These are phyloP conservation scores for Cercopithecus mitis DNA, from an alignment of 2,797 vertebrate genomes.

Conservation along the genomic window DNA sequence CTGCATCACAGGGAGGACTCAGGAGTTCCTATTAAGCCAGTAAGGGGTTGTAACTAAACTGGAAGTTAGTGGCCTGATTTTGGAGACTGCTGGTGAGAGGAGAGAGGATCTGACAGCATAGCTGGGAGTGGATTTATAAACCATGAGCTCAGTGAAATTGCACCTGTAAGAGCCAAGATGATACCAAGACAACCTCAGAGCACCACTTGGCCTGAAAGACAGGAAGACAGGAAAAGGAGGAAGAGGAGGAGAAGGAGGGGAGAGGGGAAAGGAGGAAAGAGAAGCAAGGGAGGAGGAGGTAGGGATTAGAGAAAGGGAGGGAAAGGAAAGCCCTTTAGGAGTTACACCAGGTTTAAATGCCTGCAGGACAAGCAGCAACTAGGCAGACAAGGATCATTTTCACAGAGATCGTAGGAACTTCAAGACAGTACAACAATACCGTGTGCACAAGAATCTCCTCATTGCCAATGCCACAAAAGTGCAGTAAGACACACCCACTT, in stretches of 20 bases:
- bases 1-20: background rate
- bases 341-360: background rate
- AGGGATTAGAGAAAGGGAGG: background rate
- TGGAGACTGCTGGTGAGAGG: background rate
- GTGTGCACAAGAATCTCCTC: background rate
- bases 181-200: background rate
- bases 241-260: accelerated
- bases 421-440: background rate
- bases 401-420: background rate
- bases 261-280: background rate
- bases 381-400: background rate
- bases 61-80: background rate
- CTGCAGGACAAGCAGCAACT: background rate
- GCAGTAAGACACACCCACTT: background rate
- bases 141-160: background rate
- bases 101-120: background rate
- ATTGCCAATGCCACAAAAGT: background rate
- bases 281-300: background rate
- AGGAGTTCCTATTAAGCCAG: background rate
- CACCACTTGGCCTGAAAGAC: background rate
- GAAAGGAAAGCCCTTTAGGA: background rate
- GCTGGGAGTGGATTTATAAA: background rate
- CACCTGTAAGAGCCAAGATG: background rate
- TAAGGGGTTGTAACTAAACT: background rate
- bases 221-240: accelerated